Evolutionary conservation across 2,888 invertebrate genomes (phyloP).

Genomic region (Cerastoderma edule): DNA sequence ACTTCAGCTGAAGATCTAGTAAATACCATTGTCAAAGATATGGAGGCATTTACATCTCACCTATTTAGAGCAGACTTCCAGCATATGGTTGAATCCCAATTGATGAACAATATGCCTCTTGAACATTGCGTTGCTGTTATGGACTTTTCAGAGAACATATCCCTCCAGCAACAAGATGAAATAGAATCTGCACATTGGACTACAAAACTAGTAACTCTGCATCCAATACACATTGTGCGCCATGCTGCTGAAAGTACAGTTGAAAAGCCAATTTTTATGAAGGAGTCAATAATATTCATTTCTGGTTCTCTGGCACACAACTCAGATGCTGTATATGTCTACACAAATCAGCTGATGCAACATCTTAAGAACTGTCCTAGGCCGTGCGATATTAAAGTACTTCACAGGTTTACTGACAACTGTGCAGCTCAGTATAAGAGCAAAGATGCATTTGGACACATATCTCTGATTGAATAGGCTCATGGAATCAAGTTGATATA

Average conservation of each 20-base stretch:
- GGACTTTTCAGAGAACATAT: conserved; percentile 38
- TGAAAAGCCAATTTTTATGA: conserved; percentile 31
- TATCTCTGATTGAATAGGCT: conserved; percentile 19
- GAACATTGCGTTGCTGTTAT: conserved; percentile 39
- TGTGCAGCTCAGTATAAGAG: conserved; percentile 36
- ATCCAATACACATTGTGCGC: conserved; percentile 38
- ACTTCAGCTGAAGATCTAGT: too few relatives aligned
- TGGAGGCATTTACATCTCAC: too few relatives aligned
- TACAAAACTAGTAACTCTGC: conserved; percentile 34
- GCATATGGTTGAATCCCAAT: too few relatives aligned
- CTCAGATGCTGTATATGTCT: conserved; percentile 26
- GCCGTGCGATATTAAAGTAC: conserved; percentile 9
- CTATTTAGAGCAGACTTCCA: too few relatives aligned
- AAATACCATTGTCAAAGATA: too few relatives aligned
- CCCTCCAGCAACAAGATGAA: conserved; percentile 34
- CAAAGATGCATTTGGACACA: conserved; percentile 28
- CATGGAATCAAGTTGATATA: conserved; percentile 29
- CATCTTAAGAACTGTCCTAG: conserved; percentile 30
- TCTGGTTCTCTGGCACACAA: conserved; percentile 30
- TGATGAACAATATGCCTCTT: conserved; percentile 36
- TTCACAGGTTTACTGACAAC: conserved; percentile 38
- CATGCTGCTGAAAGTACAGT: conserved; percentile 23
- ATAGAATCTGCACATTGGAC: conserved; percentile 37
- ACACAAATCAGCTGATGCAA: conserved; percentile 27
- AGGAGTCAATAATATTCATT: conserved; percentile 36